Percentiles rank a stretch among this genome's conserved stretches.
Conservation (phyloP, 2,888 invertebrate species). For the Rhyacophila evoluta region DNA sequence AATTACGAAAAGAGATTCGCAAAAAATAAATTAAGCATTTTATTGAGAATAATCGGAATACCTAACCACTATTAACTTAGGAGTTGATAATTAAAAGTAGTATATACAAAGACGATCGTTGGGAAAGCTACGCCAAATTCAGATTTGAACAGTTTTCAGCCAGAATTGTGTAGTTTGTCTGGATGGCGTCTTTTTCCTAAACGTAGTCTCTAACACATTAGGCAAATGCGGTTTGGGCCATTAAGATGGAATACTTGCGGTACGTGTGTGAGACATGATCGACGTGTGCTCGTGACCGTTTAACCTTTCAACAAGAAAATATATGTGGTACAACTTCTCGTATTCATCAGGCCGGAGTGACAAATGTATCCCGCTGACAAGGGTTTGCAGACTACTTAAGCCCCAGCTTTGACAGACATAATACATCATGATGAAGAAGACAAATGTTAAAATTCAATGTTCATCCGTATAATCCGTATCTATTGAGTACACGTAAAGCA, state of each 20-base stretch:
- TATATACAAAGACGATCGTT: no score
- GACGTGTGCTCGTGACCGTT: not conserved
- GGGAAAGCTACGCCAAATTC: not conserved
- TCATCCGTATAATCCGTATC: not conserved
- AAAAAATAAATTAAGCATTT: no score
- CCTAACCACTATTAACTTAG: no score
- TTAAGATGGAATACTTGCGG: no score
- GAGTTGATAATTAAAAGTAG: no score
- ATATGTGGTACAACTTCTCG: not conserved
- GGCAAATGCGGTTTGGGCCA: no score
- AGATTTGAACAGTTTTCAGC: no score
- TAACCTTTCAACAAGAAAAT: not conserved
- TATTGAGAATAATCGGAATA: no score
- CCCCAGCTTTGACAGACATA: not conserved
- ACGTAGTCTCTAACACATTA: no score
- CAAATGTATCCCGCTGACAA: not conserved
- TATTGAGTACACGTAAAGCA: not conserved
- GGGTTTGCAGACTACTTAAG: not conserved
- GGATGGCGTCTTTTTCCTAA: no score
- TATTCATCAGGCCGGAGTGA: not conserved
- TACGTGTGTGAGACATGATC: not conserved
- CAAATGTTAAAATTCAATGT: not conserved
- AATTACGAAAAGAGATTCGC: no score
- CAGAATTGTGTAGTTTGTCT: no score
- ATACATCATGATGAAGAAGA: slow-evolving; percentile 14